Evolutionary conservation across 2,113 vertebrate species (phyloP).

Genomic region (Pygoscelis adeliae): DNA sequence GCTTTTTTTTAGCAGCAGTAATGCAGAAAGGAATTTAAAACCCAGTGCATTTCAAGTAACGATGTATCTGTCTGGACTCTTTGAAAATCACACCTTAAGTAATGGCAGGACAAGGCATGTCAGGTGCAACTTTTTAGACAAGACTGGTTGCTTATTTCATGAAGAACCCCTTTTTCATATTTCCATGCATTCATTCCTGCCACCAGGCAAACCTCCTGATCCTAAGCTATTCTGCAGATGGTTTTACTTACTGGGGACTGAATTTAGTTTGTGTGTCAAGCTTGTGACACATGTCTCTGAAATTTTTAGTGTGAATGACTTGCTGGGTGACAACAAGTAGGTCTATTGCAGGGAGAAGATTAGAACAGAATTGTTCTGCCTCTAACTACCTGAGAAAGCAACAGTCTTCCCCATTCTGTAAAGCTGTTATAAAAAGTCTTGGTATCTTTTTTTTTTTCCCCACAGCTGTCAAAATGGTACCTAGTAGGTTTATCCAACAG

Average conservation of each 20-base stretch:
- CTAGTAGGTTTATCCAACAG: constrained; percentile 16
- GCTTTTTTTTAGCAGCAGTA: not conserved
- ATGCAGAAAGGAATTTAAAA: not conserved
- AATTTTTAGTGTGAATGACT: not conserved
- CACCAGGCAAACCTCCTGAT: not conserved
- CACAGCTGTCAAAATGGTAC: constrained; percentile 16
- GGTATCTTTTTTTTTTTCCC: not conserved
- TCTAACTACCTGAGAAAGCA: not conserved
- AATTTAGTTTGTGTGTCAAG: not conserved
- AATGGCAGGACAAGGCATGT: not conserved
- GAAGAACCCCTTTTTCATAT: not conserved
- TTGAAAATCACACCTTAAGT: not conserved
- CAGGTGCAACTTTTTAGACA: not conserved
- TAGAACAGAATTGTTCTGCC: constrained; percentile 1
- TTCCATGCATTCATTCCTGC: not conserved
- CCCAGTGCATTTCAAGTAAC: not conserved
- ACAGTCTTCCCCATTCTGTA: not conserved
- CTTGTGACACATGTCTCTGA: not conserved
- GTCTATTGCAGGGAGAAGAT: not conserved
- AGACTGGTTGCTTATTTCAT: not conserved
- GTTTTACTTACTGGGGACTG: not conserved
- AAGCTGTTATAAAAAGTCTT: not conserved
- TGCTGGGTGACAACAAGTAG: not conserved
- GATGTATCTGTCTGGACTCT: not conserved
- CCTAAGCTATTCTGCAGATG: not conserved